These are phyloP conservation scores for Sterrhoptilus dennistouni DNA, from an alignment of 2,113 vertebrate species.

Conservation along the genomic window DNA sequence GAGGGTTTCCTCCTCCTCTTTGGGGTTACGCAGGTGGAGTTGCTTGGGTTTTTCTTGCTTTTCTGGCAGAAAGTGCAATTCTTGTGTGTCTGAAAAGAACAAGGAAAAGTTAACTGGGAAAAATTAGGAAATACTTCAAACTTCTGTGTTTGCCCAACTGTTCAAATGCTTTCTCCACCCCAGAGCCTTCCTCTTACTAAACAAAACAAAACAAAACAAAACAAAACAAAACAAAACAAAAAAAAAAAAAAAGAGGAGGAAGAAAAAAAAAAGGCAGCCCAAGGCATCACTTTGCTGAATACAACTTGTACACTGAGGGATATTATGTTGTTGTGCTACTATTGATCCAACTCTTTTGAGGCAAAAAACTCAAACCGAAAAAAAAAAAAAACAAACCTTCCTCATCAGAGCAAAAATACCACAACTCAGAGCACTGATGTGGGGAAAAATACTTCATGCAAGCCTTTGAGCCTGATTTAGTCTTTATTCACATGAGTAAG, in stretches of 20 bases:
- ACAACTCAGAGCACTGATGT: neutral
- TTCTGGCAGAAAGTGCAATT: accelerated
- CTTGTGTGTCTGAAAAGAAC: neutral
- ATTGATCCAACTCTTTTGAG: neutral
- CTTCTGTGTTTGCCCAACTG: neutral
- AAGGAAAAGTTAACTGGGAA: neutral
- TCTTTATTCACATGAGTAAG: neutral
- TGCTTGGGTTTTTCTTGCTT: neutral
- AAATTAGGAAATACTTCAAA: neutral
- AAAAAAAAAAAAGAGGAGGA: accelerated
- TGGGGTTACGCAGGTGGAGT: neutral
- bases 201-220: no score
- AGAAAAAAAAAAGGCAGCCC: neutral
- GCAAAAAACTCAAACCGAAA: neutral
- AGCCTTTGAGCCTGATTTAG: neutral
- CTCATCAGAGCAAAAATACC: neutral
- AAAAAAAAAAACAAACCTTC: neutral
- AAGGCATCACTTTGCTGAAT: neutral
- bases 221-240: no score
- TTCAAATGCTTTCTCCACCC: neutral
- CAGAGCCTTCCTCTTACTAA: neutral
- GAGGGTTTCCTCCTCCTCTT: neutral
- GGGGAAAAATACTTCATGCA: neutral
- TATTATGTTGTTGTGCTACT: neutral
- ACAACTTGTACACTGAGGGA: neutral